Percentiles rank a stretch among this genome's conserved stretches.
Conservation (phyloP, 2,113 vertebrate species). For the Planiliza haematocheilus region DNA sequence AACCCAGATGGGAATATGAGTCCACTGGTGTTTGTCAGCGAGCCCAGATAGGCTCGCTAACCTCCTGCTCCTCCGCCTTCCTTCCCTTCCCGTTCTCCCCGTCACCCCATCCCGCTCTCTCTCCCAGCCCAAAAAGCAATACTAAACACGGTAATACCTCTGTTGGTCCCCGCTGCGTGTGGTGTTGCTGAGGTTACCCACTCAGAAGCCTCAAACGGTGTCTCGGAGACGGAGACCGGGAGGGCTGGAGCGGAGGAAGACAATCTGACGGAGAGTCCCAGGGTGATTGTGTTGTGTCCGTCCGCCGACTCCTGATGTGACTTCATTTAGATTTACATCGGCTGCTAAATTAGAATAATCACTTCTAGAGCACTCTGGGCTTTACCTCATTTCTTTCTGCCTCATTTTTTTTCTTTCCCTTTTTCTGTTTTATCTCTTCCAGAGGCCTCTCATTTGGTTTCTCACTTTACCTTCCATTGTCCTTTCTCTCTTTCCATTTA, state of each 20-base stretch:
- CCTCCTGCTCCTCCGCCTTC: slow-evolving; percentile 50
- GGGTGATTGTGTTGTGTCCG: slow-evolving; percentile 90
- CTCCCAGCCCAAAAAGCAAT: slow-evolving; percentile 70
- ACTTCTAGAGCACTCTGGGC: slow-evolving; percentile 91
- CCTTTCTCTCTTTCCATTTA: background rate
- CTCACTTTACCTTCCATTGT: slow-evolving; percentile 2
- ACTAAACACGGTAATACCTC: slow-evolving; percentile 73
- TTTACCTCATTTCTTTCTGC: slow-evolving; percentile 82
- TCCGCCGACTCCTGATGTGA: slow-evolving; percentile 89
- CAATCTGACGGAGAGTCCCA: slow-evolving; percentile 64
- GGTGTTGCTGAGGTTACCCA: slow-evolving; percentile 82
- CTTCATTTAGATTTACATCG: slow-evolving; percentile 99
- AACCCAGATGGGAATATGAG: slow-evolving; percentile 68
- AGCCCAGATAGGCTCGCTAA: slow-evolving; percentile 65
- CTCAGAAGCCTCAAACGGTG: slow-evolving; percentile 71
- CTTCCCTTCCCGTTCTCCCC: slow-evolving; percentile 43
- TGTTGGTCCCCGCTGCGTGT: slow-evolving; percentile 77
- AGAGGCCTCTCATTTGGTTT: slow-evolving; percentile 1
- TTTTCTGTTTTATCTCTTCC: slow-evolving; percentile 37
- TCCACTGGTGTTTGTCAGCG: slow-evolving; percentile 56
- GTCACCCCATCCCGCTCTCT: slow-evolving; percentile 39
- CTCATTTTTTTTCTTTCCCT: slow-evolving; percentile 66
- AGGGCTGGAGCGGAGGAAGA: slow-evolving; percentile 47
- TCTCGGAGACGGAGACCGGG: slow-evolving; percentile 44
- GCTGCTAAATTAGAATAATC: slow-evolving; percentile 98